Conservation (phyloP, 2,888 invertebrate species). For the Caenorhabditis sp. region DNA sequence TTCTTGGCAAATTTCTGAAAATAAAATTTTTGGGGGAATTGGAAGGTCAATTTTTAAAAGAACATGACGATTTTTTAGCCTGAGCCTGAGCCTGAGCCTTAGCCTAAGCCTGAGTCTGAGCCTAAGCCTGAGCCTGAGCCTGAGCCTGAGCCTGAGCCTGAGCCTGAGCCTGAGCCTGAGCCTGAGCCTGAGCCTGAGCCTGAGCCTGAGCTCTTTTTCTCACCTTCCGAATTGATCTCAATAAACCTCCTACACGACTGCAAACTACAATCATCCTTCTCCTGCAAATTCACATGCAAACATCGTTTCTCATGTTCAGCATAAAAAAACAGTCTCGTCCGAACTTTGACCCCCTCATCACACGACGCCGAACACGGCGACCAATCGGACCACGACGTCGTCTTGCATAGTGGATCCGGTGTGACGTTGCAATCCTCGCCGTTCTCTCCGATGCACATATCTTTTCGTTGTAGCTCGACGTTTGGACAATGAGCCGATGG, state of each 20-base stretch:
- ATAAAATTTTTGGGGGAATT: no score
- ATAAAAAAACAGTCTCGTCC: conserved; percentile 70
- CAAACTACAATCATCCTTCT: conserved; percentile 68
- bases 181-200: no score
- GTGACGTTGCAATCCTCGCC: conserved; percentile 69
- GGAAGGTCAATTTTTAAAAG: no score
- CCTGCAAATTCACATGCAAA: conserved; percentile 62
- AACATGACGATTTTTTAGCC: no score
- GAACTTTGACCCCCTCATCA: conserved; percentile 76
- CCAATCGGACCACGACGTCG: conserved; percentile 72
- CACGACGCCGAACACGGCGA: conserved; percentile 74
- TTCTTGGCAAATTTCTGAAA: conserved; percentile 84
- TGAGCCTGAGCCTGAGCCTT: no score
- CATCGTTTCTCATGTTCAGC: conserved; percentile 67
- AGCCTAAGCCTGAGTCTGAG: no score
- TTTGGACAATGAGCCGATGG: conserved; percentile 74
- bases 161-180: no score
- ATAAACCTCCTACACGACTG: conserved; percentile 65
- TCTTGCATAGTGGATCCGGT: conserved; percentile 69
- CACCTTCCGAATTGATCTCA: conserved; percentile 67
- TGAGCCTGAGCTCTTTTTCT: no score
- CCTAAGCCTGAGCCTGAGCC: no score
- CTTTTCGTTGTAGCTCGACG: conserved; percentile 80
- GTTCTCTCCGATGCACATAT: conserved; percentile 79
- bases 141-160: no score